phyloP scores from a whole-genome alignment of 2,888 invertebrate species.

The Halictus ligatus region DNA sequence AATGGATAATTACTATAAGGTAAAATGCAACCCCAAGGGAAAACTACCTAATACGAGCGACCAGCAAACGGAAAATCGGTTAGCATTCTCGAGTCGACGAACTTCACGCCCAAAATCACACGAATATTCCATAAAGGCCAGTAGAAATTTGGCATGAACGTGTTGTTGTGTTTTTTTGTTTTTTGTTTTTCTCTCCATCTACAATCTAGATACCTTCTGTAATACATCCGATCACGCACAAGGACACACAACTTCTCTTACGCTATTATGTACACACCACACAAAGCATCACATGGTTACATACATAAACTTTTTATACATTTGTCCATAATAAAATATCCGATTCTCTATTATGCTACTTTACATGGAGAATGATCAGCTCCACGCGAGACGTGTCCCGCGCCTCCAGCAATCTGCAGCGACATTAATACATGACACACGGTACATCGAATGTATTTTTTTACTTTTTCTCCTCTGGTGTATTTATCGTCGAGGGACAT shows the following conservation, averaged over 20 bases:
- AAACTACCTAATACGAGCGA: constrained; percentile 3
- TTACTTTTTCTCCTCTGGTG: constrained; percentile 22
- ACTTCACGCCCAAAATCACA: constrained; percentile 36
- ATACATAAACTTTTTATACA: constrained; percentile 73
- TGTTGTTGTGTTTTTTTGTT: neutral
- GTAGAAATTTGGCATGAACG: constrained; percentile 56
- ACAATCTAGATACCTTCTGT: constrained; percentile 59
- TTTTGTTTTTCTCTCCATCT: constrained; percentile 2
- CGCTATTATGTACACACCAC: constrained; percentile 69
- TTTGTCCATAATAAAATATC: constrained; percentile 80
- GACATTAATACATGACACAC: constrained; percentile 63
- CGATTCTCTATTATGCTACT: constrained; percentile 77
- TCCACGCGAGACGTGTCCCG: constrained; percentile 71
- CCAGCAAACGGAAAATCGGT: constrained; percentile 17
- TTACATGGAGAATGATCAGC: constrained; percentile 73
- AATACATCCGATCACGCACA: constrained; percentile 57
- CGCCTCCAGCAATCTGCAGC: constrained; percentile 61
- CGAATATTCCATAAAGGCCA: constrained; percentile 50
- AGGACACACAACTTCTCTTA: constrained; percentile 60
- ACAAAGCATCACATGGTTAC: constrained; percentile 74
- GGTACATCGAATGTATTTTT: constrained; percentile 57
- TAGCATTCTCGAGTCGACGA: constrained; percentile 45
- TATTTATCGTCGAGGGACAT: constrained; percentile 37
- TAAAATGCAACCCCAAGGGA: neutral
- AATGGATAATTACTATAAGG: constrained; percentile 40